Conservation (phyloP, 2,113 vertebrate genomes). For the Ictidomys tridecemlineatus region DNA sequence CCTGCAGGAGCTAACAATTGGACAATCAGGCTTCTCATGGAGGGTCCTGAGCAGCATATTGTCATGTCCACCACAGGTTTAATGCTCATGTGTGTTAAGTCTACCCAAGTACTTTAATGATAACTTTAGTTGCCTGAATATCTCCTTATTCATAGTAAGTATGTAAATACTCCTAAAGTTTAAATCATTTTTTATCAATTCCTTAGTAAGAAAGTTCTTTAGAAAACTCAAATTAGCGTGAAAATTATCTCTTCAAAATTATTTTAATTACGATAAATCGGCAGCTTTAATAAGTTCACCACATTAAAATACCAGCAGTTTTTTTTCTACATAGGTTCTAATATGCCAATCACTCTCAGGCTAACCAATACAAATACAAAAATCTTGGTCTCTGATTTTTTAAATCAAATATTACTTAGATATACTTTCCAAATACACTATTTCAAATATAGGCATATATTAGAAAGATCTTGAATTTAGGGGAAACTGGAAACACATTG, state of each 20-base stretch:
- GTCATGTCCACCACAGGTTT: not conserved
- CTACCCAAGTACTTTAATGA: not conserved
- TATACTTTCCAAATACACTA: not conserved
- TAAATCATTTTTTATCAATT: slow-evolving; percentile 12
- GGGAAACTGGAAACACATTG: not conserved
- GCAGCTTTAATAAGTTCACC: not conserved
- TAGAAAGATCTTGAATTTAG: not conserved
- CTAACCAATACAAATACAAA: not conserved
- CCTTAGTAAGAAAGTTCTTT: not conserved
- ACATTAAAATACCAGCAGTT: not conserved
- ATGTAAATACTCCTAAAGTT: not conserved
- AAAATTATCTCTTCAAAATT: not conserved
- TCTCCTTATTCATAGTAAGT: not conserved
- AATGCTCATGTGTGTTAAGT: not conserved
- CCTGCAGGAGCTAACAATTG: not conserved
- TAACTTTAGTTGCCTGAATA: not conserved
- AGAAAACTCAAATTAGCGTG: not conserved
- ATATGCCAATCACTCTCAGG: not conserved
- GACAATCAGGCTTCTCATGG: not conserved
- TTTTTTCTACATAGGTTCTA: not conserved
- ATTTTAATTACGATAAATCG: not conserved
- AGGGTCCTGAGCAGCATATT: not conserved
- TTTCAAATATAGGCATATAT: not conserved
- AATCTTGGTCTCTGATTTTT: not conserved
- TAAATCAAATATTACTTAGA: not conserved